These are phyloP conservation scores for Chloroceryle aenea DNA, from an alignment of 2,113 vertebrate species.

Conservation along the genomic window DNA sequence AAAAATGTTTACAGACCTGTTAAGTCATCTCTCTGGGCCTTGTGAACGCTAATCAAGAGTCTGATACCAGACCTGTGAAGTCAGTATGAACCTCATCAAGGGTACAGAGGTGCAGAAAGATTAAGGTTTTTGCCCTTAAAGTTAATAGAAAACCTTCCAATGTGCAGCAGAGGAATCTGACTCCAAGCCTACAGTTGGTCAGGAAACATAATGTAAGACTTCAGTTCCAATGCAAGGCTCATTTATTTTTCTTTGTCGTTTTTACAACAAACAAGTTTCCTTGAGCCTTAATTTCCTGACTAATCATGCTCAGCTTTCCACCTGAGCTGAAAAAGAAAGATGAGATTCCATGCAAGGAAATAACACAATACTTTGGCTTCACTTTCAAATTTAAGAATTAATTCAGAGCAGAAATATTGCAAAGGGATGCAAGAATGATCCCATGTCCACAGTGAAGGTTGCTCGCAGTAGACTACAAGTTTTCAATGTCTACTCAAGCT, in stretches of 20 bases:
- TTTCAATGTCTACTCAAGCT: not conserved
- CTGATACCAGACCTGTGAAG: not conserved
- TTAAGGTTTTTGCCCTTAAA: not conserved
- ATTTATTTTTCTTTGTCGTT: not conserved
- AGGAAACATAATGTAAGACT: not conserved
- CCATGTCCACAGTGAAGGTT: not conserved
- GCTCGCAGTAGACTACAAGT: not conserved
- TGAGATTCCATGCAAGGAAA: not conserved
- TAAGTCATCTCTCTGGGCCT: conserved; percentile 26
- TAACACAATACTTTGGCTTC: not conserved
- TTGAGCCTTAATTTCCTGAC: not conserved
- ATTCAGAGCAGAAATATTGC: not conserved
- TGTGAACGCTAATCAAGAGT: conserved; percentile 18
- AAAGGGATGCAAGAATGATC: not conserved
- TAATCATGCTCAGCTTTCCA: not conserved
- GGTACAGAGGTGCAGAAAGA: not conserved
- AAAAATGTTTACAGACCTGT: not conserved
- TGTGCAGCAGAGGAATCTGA: not conserved
- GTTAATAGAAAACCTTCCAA: conserved; percentile 4
- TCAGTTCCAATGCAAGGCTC: not conserved
- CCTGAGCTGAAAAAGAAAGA: not conserved
- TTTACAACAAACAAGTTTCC: not conserved
- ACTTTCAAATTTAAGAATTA: not conserved
- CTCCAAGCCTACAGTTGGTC: not conserved
- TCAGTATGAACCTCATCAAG: conserved; percentile 14